Base-by-base conservation (phyloP, 2,888 invertebrate species). In the Bellardia bayeri region DNA sequence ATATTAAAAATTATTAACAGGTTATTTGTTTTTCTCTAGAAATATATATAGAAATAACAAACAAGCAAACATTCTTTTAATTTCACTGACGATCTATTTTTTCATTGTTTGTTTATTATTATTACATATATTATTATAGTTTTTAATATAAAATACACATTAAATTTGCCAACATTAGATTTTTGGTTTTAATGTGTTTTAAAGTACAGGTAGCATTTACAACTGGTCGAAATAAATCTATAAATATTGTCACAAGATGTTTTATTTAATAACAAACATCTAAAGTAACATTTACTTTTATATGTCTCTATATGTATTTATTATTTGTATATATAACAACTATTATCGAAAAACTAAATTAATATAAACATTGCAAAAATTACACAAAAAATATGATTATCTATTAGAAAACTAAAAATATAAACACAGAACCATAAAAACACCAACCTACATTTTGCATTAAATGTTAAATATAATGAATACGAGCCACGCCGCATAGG, bases 371-470 rank as follows among this genome's bases (percentile, higher is more conserved):
- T 14, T 51, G n/a, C 74, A 58, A 45, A 16, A 74, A 51, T 37
- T 0, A 71, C 33, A 58, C 58, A 58, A 61, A 11, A 30, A 49
- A 23, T 33, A 30, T 56, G 56, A 56, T 72, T 13, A 72, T 72
- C 56, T 72, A 56, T 49, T 23, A 40, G 7, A 63, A 64, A 51
- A 33, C 33, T 42, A 63, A 51, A 23, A 64, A 30, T 63, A 16
- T 13, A 23, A 51, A 78, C 23, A 42, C 9, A 16, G 9, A 81
- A 75, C 37, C 33, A 58, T 68, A 61, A 58, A 40, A 64, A 51
- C 23, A 51, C 56, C 66, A 68, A 82, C 82, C 68, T 82, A 68
- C 58, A 68, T 82, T 68, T 75, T 75, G 68, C n/a, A 75, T 74
- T 61, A n/a, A 68, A 75, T 75, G 37, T 66, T 13, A 68, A 49